These are phyloP conservation scores for Sebastes steindachneri DNA, from an alignment of 2,797 vertebrate genomes.

Conservation along the genomic window DNA sequence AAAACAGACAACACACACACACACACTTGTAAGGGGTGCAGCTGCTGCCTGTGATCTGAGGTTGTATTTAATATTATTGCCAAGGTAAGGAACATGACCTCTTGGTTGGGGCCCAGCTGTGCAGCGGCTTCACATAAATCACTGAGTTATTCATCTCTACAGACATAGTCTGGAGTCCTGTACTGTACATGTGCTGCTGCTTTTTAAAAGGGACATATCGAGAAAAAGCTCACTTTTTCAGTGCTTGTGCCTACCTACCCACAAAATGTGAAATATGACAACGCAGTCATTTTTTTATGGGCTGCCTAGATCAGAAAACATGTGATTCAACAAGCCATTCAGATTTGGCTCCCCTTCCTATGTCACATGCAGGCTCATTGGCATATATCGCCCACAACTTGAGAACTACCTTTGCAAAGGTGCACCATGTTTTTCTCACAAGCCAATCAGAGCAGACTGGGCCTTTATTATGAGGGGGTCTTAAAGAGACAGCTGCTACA, in stretches of 20 bases:
- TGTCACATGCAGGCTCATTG: neutral
- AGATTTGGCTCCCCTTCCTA: too few species aligned
- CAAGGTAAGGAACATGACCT: neutral
- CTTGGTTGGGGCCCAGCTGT: slow-evolving; percentile 11
- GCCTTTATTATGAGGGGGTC: too few species aligned
- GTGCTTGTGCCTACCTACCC: neutral
- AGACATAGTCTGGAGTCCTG: neutral
- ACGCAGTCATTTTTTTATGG: accelerated
- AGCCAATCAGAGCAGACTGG: too few species aligned
- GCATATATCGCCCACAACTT: too few species aligned
- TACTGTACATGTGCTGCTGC: neutral
- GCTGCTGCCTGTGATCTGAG: neutral
- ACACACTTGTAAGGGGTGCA: neutral
- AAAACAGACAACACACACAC: neutral
- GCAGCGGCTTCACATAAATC: slow-evolving; percentile 5
- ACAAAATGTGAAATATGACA: neutral
- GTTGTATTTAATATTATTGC: neutral
- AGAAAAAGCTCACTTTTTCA: neutral
- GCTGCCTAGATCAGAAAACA: too few species aligned
- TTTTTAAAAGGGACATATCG: neutral
- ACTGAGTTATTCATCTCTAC: slow-evolving; percentile 1
- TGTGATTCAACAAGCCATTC: too few species aligned
- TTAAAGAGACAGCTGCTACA: too few species aligned
- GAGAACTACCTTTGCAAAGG: too few species aligned
- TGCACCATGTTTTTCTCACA: too few species aligned